Evolutionary conservation across 2,797 vertebrate genomes (phyloP).

Genomic region (Sebastes matsubarae): DNA sequence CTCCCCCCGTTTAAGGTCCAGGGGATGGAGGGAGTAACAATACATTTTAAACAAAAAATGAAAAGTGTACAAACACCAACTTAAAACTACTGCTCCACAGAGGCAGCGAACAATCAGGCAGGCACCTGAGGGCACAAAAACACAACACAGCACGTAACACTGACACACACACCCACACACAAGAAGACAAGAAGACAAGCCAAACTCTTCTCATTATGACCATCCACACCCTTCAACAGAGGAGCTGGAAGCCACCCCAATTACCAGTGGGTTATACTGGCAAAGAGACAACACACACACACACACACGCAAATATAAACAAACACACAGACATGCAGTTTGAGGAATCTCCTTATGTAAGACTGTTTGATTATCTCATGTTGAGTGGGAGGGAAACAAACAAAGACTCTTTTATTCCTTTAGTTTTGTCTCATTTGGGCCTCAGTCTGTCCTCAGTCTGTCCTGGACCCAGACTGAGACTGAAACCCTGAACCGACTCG

Average conservation of each 20-base stretch:
- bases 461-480: neutral
- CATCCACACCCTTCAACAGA: slow-evolving; percentile 48
- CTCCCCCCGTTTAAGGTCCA: too few species aligned
- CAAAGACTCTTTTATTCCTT: slow-evolving; percentile 38
- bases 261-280: slow-evolving; percentile 49
- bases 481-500: neutral
- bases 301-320: slow-evolving; percentile 6
- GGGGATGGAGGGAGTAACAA: too few species aligned
- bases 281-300: slow-evolving; percentile 33
- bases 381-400: slow-evolving; percentile 23
- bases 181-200: slow-evolving; percentile 14
- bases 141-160: too few species aligned
- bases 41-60: too few species aligned
- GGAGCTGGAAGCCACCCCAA: slow-evolving; percentile 57
- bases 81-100: too few species aligned
- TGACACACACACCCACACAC: neutral
- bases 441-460: neutral
- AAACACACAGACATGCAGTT: neutral
- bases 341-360: slow-evolving; percentile 49
- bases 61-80: too few species aligned
- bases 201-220: slow-evolving; percentile 51
- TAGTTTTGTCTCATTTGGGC: slow-evolving; percentile 7
- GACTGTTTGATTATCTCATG: slow-evolving; percentile 28
- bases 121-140: too few species aligned
- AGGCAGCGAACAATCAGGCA: too few species aligned